Percentiles rank a stretch among this genome's conserved stretches.
Evolutionary conservation across 2,113 vertebrate genomes (phyloP).

Genomic region (Dascyllus trimaculatus): DNA sequence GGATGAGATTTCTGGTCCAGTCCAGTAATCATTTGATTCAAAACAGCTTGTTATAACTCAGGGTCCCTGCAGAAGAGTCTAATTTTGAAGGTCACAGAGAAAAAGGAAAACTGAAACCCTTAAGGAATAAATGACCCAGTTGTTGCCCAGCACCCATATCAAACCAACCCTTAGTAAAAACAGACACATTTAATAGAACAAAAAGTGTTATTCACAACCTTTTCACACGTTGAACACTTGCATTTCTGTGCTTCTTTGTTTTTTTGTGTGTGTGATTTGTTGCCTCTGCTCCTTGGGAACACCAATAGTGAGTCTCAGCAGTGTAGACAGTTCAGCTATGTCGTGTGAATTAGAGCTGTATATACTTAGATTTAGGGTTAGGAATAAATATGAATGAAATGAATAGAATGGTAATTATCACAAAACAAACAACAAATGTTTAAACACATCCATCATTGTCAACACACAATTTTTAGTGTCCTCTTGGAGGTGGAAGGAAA

Average conservation of each 20-base stretch:
- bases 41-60: conserved; percentile 4
- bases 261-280: neutral
- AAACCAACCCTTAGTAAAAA: conserved; percentile 52
- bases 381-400: neutral
- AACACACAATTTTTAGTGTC: neutral
- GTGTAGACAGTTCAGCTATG: neutral
- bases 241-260: neutral
- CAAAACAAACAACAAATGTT: too few species aligned
- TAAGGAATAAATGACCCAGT: conserved; percentile 71
- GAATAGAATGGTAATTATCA: too few species aligned
- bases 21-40: conserved; percentile 11
- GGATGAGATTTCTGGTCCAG: neutral
- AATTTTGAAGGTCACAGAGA: conserved; percentile 71
- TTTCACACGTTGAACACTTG: conserved; percentile 1
- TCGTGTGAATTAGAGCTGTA: neutral
- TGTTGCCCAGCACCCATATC: conserved; percentile 62
- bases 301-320: neutral
- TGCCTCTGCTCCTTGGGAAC: neutral
- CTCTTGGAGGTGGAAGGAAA: neutral
- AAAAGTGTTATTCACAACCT: conserved; percentile 10
- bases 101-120: conserved; percentile 52
- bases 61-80: conserved; percentile 50
- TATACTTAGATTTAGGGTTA: neutral
- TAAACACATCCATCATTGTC: neutral
- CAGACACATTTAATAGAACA: conserved; percentile 22